These are phyloP conservation scores for Chloroclystis v-ata DNA, from an alignment of 2,888 invertebrate genomes.

Conservation along the genomic window DNA sequence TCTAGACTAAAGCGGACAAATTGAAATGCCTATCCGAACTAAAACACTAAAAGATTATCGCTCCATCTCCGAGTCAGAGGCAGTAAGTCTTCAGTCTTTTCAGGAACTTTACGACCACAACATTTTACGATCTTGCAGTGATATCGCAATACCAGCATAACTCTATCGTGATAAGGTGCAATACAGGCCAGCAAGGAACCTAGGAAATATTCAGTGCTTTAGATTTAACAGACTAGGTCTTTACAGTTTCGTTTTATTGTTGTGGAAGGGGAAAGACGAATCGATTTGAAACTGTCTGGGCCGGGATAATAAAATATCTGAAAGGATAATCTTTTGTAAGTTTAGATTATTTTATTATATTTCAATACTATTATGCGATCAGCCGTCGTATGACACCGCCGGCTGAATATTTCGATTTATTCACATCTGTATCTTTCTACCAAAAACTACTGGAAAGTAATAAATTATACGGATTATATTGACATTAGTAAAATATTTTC, in stretches of 20 bases:
- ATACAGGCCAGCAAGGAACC: slow-evolving; percentile 28
- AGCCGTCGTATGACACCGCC: too few relatives aligned
- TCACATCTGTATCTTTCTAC: too few relatives aligned
- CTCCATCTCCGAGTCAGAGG: slow-evolving; percentile 1
- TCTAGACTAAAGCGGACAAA: too few relatives aligned
- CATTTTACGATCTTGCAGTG: slow-evolving; percentile 23
- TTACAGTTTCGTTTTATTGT: slow-evolving; percentile 1
- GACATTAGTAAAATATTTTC: too few relatives aligned
- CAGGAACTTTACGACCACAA: slow-evolving; percentile 18
- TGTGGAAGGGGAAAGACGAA: not conserved
- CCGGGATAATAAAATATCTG: not conserved
- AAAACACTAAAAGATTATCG: slow-evolving; percentile 1
- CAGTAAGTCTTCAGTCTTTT: slow-evolving; percentile 1
- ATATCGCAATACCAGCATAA: slow-evolving; percentile 38
- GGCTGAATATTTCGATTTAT: too few relatives aligned
- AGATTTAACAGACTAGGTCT: not conserved
- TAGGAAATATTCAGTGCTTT: slow-evolving; percentile 2
- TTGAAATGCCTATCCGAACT: too few relatives aligned
- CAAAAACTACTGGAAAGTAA: too few relatives aligned
- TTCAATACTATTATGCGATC: too few relatives aligned
- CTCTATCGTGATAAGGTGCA: slow-evolving; percentile 33
- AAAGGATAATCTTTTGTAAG: too few relatives aligned
- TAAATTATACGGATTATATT: too few relatives aligned
- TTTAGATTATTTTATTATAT: too few relatives aligned
- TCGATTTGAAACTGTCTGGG: not conserved